These are phyloP conservation scores for Sinella curviseta DNA, from an alignment of 1,140 invertebrate species.

Conservation along the genomic window DNA sequence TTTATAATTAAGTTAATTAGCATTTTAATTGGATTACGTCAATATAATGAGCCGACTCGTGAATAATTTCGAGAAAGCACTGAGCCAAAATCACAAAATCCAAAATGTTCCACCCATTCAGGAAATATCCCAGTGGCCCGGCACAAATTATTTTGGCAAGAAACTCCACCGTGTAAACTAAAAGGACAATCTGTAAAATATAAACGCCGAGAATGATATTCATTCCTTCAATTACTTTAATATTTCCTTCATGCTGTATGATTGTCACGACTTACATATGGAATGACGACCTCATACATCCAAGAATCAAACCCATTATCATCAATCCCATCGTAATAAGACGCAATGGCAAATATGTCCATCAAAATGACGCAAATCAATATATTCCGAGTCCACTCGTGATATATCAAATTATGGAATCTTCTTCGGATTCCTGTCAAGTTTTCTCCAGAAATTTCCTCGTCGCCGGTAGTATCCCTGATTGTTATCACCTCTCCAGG, in stretches of 20 bases:
- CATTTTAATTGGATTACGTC: no score
- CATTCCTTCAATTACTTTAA: no score
- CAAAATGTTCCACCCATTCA: neutral
- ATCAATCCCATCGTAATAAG: neutral
- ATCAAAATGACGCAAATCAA: neutral
- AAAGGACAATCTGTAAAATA: neutral
- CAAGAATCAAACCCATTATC: neutral
- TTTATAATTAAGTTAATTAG: no score
- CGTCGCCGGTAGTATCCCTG: neutral
- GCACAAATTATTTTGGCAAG: neutral
- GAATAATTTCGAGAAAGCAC: neutral
- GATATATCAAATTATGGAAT: neutral
- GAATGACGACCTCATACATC: neutral
- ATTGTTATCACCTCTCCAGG: neutral
- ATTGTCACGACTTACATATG: neutral
- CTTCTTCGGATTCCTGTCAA: neutral
- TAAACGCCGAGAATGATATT: neutral
- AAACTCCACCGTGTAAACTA: conserved; percentile 2
- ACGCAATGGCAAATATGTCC: neutral
- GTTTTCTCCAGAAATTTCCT: neutral
- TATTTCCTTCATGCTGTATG: neutral
- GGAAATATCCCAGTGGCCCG: neutral
- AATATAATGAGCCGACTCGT: neutral
- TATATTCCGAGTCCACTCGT: neutral
- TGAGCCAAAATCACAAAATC: neutral